A percentile compares a stretch with the other conserved stretches of the same genome.
Conservation (phyloP, 2,797 vertebrate genomes). For the Chloroceryle amazona region DNA sequence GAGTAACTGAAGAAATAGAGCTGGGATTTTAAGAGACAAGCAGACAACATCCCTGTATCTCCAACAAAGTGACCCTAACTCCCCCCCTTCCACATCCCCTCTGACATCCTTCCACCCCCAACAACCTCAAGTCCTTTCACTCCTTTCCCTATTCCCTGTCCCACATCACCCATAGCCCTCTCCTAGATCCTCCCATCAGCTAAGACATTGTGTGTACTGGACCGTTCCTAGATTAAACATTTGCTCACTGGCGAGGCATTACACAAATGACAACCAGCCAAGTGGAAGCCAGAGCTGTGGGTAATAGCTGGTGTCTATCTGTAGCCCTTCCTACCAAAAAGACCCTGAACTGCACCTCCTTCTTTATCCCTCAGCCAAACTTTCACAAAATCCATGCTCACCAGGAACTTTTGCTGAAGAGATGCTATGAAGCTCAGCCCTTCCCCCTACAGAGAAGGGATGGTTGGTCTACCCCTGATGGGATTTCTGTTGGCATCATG, state of each 20-base stretch:
- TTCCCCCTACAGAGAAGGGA: background rate
- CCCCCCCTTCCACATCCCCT: background rate
- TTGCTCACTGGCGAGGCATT: background rate
- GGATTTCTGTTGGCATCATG: background rate
- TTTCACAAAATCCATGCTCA: background rate
- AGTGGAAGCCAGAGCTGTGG: background rate
- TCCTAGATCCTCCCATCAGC: background rate
- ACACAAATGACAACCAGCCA: fast-evolving
- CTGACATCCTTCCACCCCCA: background rate
- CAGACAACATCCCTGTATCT: background rate
- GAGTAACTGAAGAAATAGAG: background rate
- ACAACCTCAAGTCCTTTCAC: background rate
- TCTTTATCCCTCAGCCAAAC: background rate
- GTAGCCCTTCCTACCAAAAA: background rate
- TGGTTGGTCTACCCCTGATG: background rate
- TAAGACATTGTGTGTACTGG: background rate
- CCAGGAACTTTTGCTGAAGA: background rate
- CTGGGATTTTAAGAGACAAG: background rate
- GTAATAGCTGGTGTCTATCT: background rate
- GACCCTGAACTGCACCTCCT: background rate
- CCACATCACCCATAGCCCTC: background rate
- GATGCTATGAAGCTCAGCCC: background rate
- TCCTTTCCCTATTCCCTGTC: background rate
- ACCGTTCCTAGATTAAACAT: background rate
- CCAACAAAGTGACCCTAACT: background rate